A percentile compares a stretch with the other conserved stretches of the same genome.
phyloP scores from a whole-genome alignment of 2,888 invertebrate species.

The Blastobasis adustella region DNA sequence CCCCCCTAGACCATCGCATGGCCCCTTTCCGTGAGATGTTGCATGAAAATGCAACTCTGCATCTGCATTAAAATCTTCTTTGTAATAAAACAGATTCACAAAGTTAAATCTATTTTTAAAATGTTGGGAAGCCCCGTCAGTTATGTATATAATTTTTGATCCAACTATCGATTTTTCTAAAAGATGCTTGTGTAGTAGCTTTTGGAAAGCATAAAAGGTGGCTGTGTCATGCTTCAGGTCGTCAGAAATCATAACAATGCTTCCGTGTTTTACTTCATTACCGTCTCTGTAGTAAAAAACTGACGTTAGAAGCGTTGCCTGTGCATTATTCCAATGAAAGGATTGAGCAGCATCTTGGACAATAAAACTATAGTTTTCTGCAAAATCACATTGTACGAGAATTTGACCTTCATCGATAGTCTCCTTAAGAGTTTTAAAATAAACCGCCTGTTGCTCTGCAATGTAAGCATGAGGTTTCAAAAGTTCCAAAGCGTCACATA shows the following conservation, averaged over 20 bases:
- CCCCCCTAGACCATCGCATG: too few species aligned
- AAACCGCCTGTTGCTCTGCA: constrained; percentile 9
- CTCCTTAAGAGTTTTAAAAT: constrained; percentile 10
- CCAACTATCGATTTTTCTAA: too few species aligned
- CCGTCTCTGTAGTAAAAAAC: constrained; percentile 10
- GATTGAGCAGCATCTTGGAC: constrained; percentile 12
- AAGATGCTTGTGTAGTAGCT: constrained; percentile 6
- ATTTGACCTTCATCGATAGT: constrained; percentile 6
- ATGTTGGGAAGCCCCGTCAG: too few species aligned
- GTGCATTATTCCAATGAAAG: constrained; percentile 11
- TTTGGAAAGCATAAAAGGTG: constrained; percentile 12
- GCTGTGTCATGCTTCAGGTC: constrained; percentile 17
- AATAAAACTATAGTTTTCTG: constrained; percentile 12
- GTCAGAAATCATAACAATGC: constrained; percentile 15
- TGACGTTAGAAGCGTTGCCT: too few species aligned
- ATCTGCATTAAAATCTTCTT: too few species aligned
- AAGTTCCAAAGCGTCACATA: too few species aligned
- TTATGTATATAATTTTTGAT: too few species aligned
- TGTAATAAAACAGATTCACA: too few species aligned
- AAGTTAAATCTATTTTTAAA: too few species aligned
- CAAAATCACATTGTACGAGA: constrained; percentile 9
- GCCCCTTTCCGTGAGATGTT: too few species aligned
- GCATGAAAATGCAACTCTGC: too few species aligned
- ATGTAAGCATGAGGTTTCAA: constrained; percentile 12
- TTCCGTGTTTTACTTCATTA: constrained; percentile 9